Evolutionary conservation across 2,113 vertebrate species (phyloP).

Genomic region (Calidris pygmaea): DNA sequence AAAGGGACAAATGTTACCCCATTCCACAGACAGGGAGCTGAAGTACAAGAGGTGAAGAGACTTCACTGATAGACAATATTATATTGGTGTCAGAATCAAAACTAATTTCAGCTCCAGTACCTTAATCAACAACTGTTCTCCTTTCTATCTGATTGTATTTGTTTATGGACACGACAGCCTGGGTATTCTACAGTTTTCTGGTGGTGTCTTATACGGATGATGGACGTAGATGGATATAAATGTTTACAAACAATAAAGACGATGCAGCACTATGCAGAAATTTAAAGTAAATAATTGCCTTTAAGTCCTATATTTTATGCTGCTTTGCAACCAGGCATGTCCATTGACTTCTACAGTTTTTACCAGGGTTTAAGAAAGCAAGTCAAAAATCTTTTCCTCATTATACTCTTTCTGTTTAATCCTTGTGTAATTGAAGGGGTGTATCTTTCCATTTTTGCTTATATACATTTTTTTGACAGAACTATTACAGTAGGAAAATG

Average conservation of each 20-base stretch:
- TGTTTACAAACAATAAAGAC: not conserved
- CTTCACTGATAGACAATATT: not conserved
- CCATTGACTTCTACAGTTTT: not conserved
- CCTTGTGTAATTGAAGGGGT: not conserved
- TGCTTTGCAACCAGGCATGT: not conserved
- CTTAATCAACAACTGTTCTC: not conserved
- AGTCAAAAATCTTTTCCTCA: not conserved
- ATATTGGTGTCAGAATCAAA: not conserved
- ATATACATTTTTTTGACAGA: not conserved
- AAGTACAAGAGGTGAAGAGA: not conserved
- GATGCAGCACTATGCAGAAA: not conserved
- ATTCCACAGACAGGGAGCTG: not conserved
- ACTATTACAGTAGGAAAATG: not conserved
- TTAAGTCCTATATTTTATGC: not conserved
- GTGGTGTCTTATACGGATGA: not conserved
- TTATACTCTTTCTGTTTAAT: not conserved
- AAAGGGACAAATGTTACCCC: not conserved
- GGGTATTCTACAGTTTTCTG: not conserved
- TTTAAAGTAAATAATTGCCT: not conserved
- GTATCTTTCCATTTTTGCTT: not conserved
- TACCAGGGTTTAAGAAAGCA: not conserved
- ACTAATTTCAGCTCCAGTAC: not conserved
- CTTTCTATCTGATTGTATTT: not conserved
- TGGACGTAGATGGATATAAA: not conserved
- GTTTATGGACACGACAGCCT: not conserved